Evolutionary conservation across 2,113 vertebrate genomes (phyloP).

Genomic region (Myxocyprinus asiaticus): DNA sequence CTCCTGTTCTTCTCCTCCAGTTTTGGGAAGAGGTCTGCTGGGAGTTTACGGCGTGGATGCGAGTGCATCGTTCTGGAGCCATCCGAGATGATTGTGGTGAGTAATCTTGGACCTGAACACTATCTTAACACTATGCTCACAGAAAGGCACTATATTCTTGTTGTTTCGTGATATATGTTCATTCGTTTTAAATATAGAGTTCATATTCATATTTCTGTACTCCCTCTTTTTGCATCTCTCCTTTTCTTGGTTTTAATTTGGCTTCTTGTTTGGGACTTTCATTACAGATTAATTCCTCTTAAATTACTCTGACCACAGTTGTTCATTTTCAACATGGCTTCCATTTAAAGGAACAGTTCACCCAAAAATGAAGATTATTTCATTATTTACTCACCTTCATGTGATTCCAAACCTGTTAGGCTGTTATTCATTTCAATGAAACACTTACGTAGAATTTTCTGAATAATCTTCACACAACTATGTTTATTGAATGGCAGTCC

Average conservation of each 20-base stretch:
- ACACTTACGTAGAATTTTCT: too few relatives aligned
- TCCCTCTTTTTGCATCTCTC: conserved; percentile 1
- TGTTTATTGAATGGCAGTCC: too few relatives aligned
- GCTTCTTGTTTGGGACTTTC: too few relatives aligned
- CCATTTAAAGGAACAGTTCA: background rate
- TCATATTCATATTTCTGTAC: background rate
- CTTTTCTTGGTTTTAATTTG: background rate
- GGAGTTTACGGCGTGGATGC: conserved; percentile 94
- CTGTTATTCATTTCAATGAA: too few relatives aligned
- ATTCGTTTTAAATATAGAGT: background rate
- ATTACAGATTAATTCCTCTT: background rate
- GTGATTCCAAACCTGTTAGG: too few relatives aligned
- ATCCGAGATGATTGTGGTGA: conserved; percentile 99
- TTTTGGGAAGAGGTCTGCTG: conserved; percentile 96
- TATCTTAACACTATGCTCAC: background rate
- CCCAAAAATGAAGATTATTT: too few relatives aligned
- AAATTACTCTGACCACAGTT: background rate
- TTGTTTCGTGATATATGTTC: too few relatives aligned
- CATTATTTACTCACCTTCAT: too few relatives aligned
- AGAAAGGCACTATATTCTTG: too few relatives aligned
- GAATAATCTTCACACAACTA: too few relatives aligned
- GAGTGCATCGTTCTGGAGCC: conserved; percentile 99
- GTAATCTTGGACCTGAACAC: conserved; percentile 47
- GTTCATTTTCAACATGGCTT: background rate
- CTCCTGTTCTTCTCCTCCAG: conserved; percentile 64